Base-by-base conservation (phyloP, 1,140 invertebrate genomes). In the Littorina saxatilis region DNA sequence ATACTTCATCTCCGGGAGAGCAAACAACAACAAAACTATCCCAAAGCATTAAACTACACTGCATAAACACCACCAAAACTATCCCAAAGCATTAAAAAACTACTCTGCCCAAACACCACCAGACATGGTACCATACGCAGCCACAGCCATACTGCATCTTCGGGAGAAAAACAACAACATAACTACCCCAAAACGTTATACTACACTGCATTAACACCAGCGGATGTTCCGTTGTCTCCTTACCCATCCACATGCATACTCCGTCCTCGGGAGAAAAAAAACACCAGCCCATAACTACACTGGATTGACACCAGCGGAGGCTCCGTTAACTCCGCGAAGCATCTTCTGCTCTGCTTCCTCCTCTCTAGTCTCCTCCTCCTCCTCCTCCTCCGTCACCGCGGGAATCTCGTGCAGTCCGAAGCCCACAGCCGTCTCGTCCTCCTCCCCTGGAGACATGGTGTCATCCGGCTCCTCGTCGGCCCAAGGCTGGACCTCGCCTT, bases 401-500 rank as follows among this genome's bases (percentile, higher is more conserved):
- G 47, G 55, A 11, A 82, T 76, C 63, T 82, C 81, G 68, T 82
- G 81, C 32, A 82, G 81, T 1, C 81, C 75, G 66, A 82, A 72
- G 11, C 66, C 76, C 20, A 82, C 43, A 32, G 35, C 40, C 27
- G 35, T 40, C 29, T 58, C 72, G 13, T 27, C 47, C 11, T 70
- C 72, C 1, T 61, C 79, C 29, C 74, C 79, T 20, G 17, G 58
- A 23, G 17, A 32, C 47, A 39, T 40, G 20, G 32, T n/a, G 20
- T 74, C 70, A 17, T 74, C 70, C 9, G 20, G 43, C 2, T 68
- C 29, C 2, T 39, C 37, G 0, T 68, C 58, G 1, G 81, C 84
- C 88, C 88, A 89, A 9, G 70, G 37, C 52, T 89, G 88, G 43
- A 87, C 70, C 50, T 90, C 87, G 15, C 90, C 89, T 15, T 84